phyloP scores from a whole-genome alignment of 2,113 vertebrate genomes.

The Charadrius vociferus region DNA sequence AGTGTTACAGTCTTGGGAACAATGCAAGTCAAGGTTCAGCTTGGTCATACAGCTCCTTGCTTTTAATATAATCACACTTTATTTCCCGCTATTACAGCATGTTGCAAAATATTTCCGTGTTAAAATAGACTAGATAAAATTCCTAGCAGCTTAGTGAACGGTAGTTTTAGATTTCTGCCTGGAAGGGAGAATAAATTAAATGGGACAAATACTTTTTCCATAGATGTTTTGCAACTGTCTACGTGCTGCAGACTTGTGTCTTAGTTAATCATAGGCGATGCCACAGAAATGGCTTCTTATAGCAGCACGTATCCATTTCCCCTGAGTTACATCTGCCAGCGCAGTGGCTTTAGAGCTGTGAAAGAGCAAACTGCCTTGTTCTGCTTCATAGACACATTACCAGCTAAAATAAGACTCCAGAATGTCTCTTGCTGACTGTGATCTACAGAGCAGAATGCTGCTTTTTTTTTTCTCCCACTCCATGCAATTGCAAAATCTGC shows the following conservation, averaged over 20 bases:
- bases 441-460: neutral
- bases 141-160: neutral
- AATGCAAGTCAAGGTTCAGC: constrained; percentile 15
- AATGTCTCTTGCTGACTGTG: neutral
- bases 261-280: neutral
- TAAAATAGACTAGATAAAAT: constrained; percentile 16
- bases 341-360: constrained; percentile 29
- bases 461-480: neutral
- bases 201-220: neutral
- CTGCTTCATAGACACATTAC: neutral
- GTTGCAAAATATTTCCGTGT: neutral
- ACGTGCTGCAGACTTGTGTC: neutral
- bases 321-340: neutral
- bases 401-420: constrained; percentile 8
- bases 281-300: neutral
- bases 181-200: neutral
- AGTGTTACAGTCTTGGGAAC: neutral
- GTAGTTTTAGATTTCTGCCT: neutral
- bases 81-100: neutral
- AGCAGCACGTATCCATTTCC: neutral
- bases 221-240: neutral
- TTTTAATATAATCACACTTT: neutral
- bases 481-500: neutral
- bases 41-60: neutral
- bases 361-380: constrained; percentile 11